Evolutionary conservation across 1,140 invertebrate genomes (phyloP), one percentile per base, ranked within the genome.

Genomic region (Diachasma alloeum): DNA sequence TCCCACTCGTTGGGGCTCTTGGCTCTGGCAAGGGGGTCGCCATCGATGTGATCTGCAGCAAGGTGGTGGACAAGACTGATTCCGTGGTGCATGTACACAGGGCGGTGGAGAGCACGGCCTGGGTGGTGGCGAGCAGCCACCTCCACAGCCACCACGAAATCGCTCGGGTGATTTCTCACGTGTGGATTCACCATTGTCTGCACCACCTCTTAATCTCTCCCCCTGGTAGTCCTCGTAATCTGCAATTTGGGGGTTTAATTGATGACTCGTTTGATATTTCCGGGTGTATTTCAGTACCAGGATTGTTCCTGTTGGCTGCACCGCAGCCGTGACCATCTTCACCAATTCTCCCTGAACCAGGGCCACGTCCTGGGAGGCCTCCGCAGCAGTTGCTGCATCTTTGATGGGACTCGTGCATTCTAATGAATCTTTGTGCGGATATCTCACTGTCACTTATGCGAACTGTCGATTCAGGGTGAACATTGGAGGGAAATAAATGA

Each of bases 311-410:
- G 10, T 59, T 59, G 13, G 3, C 5, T 8, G 36, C 19, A 71
- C 67, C 42, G 39, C 74, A 76, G 48, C 70, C 66, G 6, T 68
- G 53, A 17, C 70, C 39, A 10, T 53, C 17, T 36, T 53, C 53
- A 42, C 69, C 70, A 15, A 19, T 59, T 13, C 39, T 37, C 4
- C 26, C 69, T 10, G 56, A 13, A 9, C 66, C 59, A 26, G 73
- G 73, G 11, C 73, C 73, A 11, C 46, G 56, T 15, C 73, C 72
- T 17, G 69, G 73, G 44, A 72, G 78, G 37, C 74, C 56, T 13
- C 74, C 74, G 37, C 78, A 79, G 70, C 74, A 79, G 67, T 79
- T 79, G 31, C 69, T 56, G 39, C 74, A 79, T 70, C 15, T 67
- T 22, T 53, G 26, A 13, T 48, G 22, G 8, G n/a, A 48, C 44